Base-by-base conservation (phyloP, 1,140 invertebrate genomes). In the Trichonephila inaurata region DNA sequence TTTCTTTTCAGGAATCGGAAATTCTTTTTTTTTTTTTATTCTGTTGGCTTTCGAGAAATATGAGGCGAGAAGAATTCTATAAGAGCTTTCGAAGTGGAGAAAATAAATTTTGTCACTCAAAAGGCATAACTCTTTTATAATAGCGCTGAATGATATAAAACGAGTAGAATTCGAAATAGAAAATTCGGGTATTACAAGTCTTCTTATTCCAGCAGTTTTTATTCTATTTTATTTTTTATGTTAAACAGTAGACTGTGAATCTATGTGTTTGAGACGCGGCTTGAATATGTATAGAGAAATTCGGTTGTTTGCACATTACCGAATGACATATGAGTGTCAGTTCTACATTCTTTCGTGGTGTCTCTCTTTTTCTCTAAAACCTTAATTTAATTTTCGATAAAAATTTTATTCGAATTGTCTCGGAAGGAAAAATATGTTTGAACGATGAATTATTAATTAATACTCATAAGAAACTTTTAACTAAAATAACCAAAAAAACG, bases 71-170 rank as follows among this genome's bases (percentile, higher is more conserved):
- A 89, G 60, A 72, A 72, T 24, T 33, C 87, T 51, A 24, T 69
- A 72, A 89, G 40, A 89, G 66, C 58, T 19, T n/a, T 60, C n/a
- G 19, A 64, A 33, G 40, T 19, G 60, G 64, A 24, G 62, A 89
- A 89, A 89, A 89, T 89, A 89, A 89, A 89, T 89, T 89, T 89
- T 60, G 85, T 69, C 40, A 51, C 62, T 72, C 60, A 69, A 89
- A 62, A 89, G 87, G 66, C 62, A 72, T 89, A 40, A 33, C 62
- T 89, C 61, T 58, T 44, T 72, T 89, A 51, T 89, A 69, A 51
- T 89, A 28, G 72, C 72, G 72, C 72, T 77, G 72, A 77, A 77
- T 77, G 72, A 77, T 77, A 77, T 77, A 77, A 77, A 77, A 77
- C 72, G 72, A 77, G 72, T 77, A 18, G 72, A 77, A 77, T 77